Evolutionary conservation across 2,797 vertebrate species (phyloP), one percentile per base, ranked within the genome.

Genomic region (Myiotriccus ornatus): DNA sequence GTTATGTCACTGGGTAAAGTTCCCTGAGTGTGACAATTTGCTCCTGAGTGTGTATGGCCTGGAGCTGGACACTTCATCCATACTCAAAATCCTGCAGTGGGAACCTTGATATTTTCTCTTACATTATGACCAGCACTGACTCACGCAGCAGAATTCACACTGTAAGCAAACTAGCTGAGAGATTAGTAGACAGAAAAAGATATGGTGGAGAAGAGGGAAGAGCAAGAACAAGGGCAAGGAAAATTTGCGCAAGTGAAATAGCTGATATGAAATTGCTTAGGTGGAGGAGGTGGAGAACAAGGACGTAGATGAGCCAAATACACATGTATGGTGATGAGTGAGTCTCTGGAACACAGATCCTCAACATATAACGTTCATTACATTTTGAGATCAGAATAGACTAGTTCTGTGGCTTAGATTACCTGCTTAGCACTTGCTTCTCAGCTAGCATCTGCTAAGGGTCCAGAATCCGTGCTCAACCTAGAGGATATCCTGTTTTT

Each of bases 241-340:
- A 79, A 82, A 76, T 24, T 41, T 68, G 7, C 68, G 28, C 53
- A 56, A 70, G 37, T 55, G 14, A 68, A 84, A 81, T 4, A 55
- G 12, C 22, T 81, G 52, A 28, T 44, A 41, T 13, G 6, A 83
- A 86, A 15, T 1, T 2, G 7, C 46, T 81, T 46, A 68, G 43
- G 15, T 11, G n/a, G 27, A 55, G 44, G 27, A 92, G 19, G 11
- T 12, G 32, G 46, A 90, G 27, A 3, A 63, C 41, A 6, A 49
- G 44, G 44, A 23, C 32, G 13, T 10, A 78, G 56, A 75, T 34
- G 18, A 84, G 19, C 32, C 62, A 34, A 13, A 30, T 14, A 30
- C 7, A 53, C 4, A 35, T 0, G 0, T 52, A 5, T 1, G 1
- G 22, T 55, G 17, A 18, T 47, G 30, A 76, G 21, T 6, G 7